phyloP scores from a whole-genome alignment of 1,140 invertebrate genomes.

The Trichonephila clavipes region DNA sequence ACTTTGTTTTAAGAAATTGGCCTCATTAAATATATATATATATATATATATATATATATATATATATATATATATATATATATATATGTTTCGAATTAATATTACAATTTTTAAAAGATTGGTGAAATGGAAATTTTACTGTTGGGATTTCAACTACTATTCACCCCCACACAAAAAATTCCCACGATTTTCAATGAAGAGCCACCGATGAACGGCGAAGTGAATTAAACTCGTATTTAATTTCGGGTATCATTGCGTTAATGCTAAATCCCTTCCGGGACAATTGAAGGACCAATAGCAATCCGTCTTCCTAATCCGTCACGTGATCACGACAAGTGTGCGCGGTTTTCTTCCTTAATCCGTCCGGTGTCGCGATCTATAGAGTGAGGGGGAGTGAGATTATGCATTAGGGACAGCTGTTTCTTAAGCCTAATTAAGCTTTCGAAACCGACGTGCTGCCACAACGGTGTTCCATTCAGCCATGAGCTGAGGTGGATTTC shows the following conservation, averaged over 20 bases:
- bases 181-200: neutral
- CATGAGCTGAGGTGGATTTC: conserved; percentile 42
- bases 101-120: too few relatives aligned
- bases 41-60: too few relatives aligned
- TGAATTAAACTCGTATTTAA: conserved; percentile 71
- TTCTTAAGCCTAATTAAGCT: conserved; percentile 76
- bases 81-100: too few relatives aligned
- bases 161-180: neutral
- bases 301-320: conserved; percentile 55
- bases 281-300: neutral
- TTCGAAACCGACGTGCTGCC: conserved; percentile 71
- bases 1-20: too few relatives aligned
- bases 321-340: conserved; percentile 73
- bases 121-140: too few relatives aligned
- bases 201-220: neutral
- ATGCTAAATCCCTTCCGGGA: conserved; percentile 26
- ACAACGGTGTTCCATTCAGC: conserved; percentile 68
- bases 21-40: too few relatives aligned
- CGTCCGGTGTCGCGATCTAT: conserved; percentile 20
- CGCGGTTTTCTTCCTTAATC: conserved; percentile 71
- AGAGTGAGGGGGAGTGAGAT: conserved; percentile 41
- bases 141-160: too few relatives aligned
- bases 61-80: too few relatives aligned
- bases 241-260: conserved; percentile 57
- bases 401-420: conserved; percentile 73